Evolutionary conservation across 2,113 vertebrate species (phyloP).

Genomic region (Rafetus swinhoei): DNA sequence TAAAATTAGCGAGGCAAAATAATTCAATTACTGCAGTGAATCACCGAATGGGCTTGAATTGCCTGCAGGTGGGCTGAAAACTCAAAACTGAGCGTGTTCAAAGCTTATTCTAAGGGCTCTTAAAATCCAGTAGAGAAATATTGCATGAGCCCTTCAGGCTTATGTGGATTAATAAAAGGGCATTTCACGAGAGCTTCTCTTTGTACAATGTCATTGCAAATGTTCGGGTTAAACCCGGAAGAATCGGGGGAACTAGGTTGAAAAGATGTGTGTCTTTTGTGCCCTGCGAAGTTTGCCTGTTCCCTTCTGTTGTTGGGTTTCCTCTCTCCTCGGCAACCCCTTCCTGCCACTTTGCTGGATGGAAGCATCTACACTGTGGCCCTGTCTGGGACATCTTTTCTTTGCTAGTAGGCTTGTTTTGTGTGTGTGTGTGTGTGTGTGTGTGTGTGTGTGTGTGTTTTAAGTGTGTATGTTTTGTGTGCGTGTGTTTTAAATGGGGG

Average conservation of each 20-base stretch:
- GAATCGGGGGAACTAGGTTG: background rate
- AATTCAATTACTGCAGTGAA: background rate
- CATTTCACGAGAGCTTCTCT: conserved; percentile 20
- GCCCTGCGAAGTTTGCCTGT: background rate
- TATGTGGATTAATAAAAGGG: background rate
- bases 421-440: background rate
- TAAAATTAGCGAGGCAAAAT: background rate
- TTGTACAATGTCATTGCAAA: conserved; percentile 62
- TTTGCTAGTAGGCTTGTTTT: background rate
- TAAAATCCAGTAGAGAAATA: background rate
- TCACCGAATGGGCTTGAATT: background rate
- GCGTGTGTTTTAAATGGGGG: no score
- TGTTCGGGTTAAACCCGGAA: conserved; percentile 48
- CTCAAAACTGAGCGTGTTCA: background rate
- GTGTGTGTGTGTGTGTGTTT: no score
- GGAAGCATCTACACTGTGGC: background rate
- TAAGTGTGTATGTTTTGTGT: no score
- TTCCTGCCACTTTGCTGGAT: background rate
- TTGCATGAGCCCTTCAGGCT: background rate
- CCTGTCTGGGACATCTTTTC: background rate
- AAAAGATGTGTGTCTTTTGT: background rate
- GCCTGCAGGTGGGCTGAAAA: background rate
- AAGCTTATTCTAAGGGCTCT: background rate
- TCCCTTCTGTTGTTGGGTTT: background rate
- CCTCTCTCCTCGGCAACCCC: background rate